Base-by-base conservation (phyloP, 2,888 invertebrate genomes). In the Patella pellucida region DNA sequence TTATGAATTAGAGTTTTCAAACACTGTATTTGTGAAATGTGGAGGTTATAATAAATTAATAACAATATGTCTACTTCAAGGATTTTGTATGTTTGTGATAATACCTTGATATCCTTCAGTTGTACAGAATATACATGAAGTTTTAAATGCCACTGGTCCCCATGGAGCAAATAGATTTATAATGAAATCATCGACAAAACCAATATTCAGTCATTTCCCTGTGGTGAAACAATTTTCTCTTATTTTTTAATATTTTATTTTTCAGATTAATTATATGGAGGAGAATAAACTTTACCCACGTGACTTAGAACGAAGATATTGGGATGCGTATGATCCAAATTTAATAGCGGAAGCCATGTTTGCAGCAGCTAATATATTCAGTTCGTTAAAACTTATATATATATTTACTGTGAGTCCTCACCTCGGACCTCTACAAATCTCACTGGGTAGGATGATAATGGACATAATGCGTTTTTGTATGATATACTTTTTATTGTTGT, bases 241-340 rank as follows among this genome's bases (percentile, higher is more conserved):
- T 0, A 41, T 41, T 41, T 41, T 41, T 41, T 9, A 9, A 41
- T 9, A 41, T 41, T 7, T 41, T 9, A 41, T 62, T 62, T 62
- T 62, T 15, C 3, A 62, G 62, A 62, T 62, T 15, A n/a, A 62
- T n/a, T 62, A 19, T 1, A 19, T 16, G 19, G 16, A 62, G 19
- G 62, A 62, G 19, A 19, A 62, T 62, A 62, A 62, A 16, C n/a
- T 62, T n/a, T 62, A 62, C 19, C 62, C 76, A 15, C 87, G 85
- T 3, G 76, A 81, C 31, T 73, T 83, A 41, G 83, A 85, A 72
- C 93, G 98, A 77, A 96, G 96, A 91, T 93, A 96, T 84, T 99
- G 99, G 98, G 97, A 98, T 92, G 95, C 98, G 9, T 98, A 97
- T 96, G 99, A 99, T 92, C 99, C 99, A 23, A 98, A 98, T 95